Conservation (phyloP, 2,113 vertebrate species). For the Trichechus manatus region DNA sequence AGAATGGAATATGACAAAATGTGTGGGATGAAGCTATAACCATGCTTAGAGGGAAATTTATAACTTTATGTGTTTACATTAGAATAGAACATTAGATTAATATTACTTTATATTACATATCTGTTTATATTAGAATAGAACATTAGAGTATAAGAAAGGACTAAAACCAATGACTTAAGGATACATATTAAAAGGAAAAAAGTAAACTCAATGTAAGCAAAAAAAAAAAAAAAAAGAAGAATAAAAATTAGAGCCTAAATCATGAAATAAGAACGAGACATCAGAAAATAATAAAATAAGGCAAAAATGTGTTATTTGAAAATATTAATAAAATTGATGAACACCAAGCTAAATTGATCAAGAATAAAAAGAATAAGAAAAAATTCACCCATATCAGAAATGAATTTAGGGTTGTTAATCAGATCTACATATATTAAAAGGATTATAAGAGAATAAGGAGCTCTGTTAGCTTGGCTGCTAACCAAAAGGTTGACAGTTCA, state of each 20-base stretch:
- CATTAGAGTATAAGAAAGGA: not conserved
- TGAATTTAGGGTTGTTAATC: not conserved
- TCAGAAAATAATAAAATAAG: not conserved
- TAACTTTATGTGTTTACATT: not conserved
- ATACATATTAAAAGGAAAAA: not conserved
- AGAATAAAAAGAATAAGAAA: too few relatives aligned
- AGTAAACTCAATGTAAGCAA: not conserved
- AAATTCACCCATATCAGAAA: not conserved
- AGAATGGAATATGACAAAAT: too few relatives aligned
- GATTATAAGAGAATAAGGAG: not conserved
- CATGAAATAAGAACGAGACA: not conserved
- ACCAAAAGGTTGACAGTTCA: too few relatives aligned
- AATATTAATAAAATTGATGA: too few relatives aligned
- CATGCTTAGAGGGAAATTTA: too few relatives aligned
- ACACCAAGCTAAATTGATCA: too few relatives aligned
- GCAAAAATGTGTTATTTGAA: not conserved
- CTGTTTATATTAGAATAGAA: not conserved
- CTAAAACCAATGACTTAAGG: not conserved
- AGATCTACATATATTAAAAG: not conserved
- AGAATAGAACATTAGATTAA: not conserved
- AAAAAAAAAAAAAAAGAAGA: not conserved
- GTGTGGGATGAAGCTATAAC: not conserved
- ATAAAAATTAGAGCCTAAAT: not conserved
- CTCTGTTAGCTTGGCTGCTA: too few relatives aligned
- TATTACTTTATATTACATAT: not conserved